phyloP scores from a whole-genome alignment of 2,888 invertebrate species.

The Eupelmus urozonus region DNA sequence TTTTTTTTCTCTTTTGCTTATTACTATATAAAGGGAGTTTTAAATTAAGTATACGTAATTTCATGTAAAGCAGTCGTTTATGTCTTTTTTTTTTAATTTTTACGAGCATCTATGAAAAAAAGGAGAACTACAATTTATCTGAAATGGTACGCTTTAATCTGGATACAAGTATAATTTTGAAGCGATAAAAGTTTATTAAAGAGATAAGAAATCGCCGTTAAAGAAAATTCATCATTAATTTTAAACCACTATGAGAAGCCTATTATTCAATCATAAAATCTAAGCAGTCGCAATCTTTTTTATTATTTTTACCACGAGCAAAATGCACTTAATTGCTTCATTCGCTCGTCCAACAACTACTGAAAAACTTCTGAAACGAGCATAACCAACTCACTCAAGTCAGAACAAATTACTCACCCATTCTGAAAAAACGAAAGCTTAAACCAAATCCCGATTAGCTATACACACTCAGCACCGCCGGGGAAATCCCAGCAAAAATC shows the following conservation, averaged over 20 bases:
- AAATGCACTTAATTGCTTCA: not conserved
- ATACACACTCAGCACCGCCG: not conserved
- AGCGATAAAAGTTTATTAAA: no score
- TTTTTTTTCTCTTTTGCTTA: no score
- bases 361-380: not conserved
- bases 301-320: not conserved
- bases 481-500: not conserved
- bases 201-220: constrained; percentile 11
- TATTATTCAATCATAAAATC: constrained; percentile 1
- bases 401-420: not conserved
- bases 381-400: not conserved
- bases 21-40: no score
- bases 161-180: no score
- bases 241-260: constrained; percentile 8
- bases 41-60: no score
- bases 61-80: no score
- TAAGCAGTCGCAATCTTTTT: not conserved
- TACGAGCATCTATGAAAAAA: no score
- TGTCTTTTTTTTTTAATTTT: no score
- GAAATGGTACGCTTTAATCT: no score
- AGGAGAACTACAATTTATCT: no score
- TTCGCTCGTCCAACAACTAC: not conserved
- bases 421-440: not conserved
- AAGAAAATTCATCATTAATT: constrained; percentile 15
- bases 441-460: not conserved